Evolutionary conservation across 2,888 invertebrate genomes (phyloP).

Genomic region (Alsophila aescularia): DNA sequence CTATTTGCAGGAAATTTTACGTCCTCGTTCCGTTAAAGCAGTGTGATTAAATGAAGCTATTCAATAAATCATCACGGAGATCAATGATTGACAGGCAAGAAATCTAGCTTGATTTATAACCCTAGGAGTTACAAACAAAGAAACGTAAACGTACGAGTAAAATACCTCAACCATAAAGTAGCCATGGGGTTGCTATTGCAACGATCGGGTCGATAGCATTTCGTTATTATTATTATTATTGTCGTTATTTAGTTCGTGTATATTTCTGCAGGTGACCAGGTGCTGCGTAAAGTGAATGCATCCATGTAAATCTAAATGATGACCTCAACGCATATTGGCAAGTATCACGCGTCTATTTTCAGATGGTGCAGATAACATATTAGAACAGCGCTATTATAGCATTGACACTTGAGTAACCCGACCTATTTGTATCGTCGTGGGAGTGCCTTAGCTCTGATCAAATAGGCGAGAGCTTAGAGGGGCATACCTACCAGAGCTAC

Average conservation of each 20-base stretch:
- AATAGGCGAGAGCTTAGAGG: neutral
- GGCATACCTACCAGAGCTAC: too few relatives aligned
- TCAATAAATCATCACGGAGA: too few relatives aligned
- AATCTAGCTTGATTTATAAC: too few relatives aligned
- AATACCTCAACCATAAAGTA: too few relatives aligned
- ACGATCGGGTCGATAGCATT: neutral
- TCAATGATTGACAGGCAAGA: too few relatives aligned
- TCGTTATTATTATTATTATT: neutral
- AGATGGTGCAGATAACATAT: slow-evolving; percentile 32
- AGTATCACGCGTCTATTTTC: slow-evolving; percentile 59
- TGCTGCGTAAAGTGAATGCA: slow-evolving; percentile 3
- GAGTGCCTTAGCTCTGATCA: neutral
- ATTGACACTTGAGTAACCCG: slow-evolving; percentile 26
- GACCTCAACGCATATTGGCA: slow-evolving; percentile 61
- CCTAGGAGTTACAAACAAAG: too few relatives aligned
- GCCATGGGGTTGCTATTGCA: too few relatives aligned
- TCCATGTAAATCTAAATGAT: slow-evolving; percentile 43
- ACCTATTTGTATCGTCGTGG: slow-evolving; percentile 10
- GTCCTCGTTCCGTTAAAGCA: too few relatives aligned
- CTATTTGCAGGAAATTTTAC: too few relatives aligned
- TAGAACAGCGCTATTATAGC: slow-evolving; percentile 19
- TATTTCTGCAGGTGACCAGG: slow-evolving; percentile 4
- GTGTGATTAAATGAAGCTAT: too few relatives aligned
- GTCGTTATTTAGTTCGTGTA: neutral
- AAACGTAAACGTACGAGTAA: too few relatives aligned